Evolutionary conservation across 2,113 vertebrate species (phyloP).

Genomic region (Poeciliopsis turrubarensis): DNA sequence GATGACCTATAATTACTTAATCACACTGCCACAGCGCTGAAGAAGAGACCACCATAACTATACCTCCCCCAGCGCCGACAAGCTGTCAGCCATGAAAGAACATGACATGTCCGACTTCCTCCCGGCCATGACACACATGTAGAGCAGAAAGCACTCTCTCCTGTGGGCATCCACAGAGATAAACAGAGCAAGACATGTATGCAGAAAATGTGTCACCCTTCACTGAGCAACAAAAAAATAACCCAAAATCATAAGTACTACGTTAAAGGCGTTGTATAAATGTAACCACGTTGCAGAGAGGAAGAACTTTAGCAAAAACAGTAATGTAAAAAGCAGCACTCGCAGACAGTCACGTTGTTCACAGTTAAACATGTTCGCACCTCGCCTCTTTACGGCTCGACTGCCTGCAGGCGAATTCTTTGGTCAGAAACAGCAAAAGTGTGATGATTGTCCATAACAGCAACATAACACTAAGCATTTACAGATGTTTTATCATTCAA

Average conservation of each 20-base stretch:
- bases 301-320: constrained; percentile 8
- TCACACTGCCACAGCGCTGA: not conserved
- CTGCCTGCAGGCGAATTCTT: constrained; percentile 34
- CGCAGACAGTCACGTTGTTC: constrained; percentile 36
- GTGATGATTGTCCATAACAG: constrained; percentile 8
- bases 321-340: constrained; percentile 18
- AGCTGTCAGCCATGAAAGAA: constrained; percentile 50
- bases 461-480: constrained; percentile 1
- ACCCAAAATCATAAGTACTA: constrained; percentile 1
- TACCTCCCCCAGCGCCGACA: not conserved
- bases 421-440: constrained; percentile 23
- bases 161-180: not conserved
- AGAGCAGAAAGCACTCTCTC: constrained; percentile 32
- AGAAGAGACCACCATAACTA: constrained; percentile 14
- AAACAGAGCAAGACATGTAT: not conserved
- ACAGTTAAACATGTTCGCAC: constrained; percentile 35
- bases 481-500: not conserved
- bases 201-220: constrained; percentile 3
- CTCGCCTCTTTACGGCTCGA: constrained; percentile 5
- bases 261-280: not conserved
- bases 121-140: constrained; percentile 2
- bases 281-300: constrained; percentile 22
- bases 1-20: constrained; percentile 19
- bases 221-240: not conserved
- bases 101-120: constrained; percentile 48